phyloP scores from a whole-genome alignment of 2,888 invertebrate species.

The Sussaba pulchella region DNA sequence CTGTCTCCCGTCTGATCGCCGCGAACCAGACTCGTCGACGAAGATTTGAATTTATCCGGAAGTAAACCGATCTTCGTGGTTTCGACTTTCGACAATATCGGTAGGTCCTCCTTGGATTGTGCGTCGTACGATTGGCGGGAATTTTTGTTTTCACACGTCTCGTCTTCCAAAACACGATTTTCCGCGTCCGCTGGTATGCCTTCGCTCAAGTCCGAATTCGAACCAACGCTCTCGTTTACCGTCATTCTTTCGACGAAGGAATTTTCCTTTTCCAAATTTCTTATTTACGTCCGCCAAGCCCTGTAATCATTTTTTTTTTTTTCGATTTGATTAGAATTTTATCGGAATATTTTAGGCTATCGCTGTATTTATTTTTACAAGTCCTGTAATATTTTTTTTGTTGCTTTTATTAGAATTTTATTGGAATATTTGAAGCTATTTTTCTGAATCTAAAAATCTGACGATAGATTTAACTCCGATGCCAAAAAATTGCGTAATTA shows the following conservation, averaged over 20 bases:
- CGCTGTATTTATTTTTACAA: too few species aligned
- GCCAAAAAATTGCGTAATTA: too few species aligned
- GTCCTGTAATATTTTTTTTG: too few species aligned
- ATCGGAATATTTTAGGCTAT: too few species aligned
- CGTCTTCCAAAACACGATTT: slow-evolving; percentile 30
- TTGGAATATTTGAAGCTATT: too few species aligned
- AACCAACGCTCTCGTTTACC: slow-evolving; percentile 56
- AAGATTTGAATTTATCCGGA: slow-evolving; percentile 40
- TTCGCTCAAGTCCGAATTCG: slow-evolving; percentile 40
- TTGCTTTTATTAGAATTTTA: too few species aligned
- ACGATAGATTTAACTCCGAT: too few species aligned
- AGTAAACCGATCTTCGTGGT: slow-evolving; percentile 41
- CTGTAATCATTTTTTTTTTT: slow-evolving; percentile 24
- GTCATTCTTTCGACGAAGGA: slow-evolving; percentile 52
- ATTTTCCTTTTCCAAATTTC: slow-evolving; percentile 20
- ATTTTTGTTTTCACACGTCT: slow-evolving; percentile 11
- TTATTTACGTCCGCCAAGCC: slow-evolving; percentile 39
- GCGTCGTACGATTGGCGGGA: slow-evolving; percentile 34
- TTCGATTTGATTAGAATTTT: too few species aligned
- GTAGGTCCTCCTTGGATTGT: slow-evolving; percentile 39
- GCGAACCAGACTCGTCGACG: slow-evolving; percentile 14
- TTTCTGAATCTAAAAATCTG: too few species aligned
- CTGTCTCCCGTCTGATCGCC: slow-evolving; percentile 8
- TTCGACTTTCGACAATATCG: slow-evolving; percentile 36
- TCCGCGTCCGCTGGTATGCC: slow-evolving; percentile 11